Evolutionary conservation across 1,140 invertebrate species (phyloP), one percentile per base, ranked within the genome.

Genomic region (Zaprionus gabonicus): DNA sequence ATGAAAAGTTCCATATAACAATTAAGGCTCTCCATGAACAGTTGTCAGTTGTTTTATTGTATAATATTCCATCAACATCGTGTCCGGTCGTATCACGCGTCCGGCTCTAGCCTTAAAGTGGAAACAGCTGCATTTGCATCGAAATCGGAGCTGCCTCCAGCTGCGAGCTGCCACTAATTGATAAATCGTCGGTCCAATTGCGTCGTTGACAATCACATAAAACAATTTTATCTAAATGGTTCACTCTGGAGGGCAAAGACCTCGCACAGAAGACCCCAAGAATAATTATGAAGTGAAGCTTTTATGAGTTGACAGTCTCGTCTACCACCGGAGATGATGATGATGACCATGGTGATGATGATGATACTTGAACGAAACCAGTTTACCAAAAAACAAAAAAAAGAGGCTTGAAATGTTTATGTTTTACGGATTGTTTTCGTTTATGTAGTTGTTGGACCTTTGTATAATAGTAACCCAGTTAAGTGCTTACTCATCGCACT

Each of bases 391-490:
- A 56, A 67, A 58, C 9, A 34, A 3, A 34, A 34, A 62, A 10
- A 34, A 62, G 23, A 57, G 15, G 53, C 60, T 46, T 62, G 31
- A 73, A 82, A 80, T 73, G 69, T 82, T 77, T 71, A 71, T 79
- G 72, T 66, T 82, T 87, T 82, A 87, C 76, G 69, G 69, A 64
- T 71, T 53, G 28, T 27, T 64, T 25, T 49, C 28, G 28, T 31
- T 34, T 0, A 34, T 20, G 3, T 60, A 51, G 27, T 49, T 57
- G 46, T 31, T 59, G 59, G 41, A 51, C 20, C 34, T 49, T 65
- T 51, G 69, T 57, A 71, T 78, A 72, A 60, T 85, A 82, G 69
- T 86, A 86, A 86, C 82, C 83, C 82, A 85, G 57, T 76, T 85
- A 70, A 68, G 10, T 57, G 75, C 71, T 78, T 78, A 67, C 78